Evolutionary conservation across 2,797 vertebrate species (phyloP).

Genomic region (Monodelphis domestica): DNA sequence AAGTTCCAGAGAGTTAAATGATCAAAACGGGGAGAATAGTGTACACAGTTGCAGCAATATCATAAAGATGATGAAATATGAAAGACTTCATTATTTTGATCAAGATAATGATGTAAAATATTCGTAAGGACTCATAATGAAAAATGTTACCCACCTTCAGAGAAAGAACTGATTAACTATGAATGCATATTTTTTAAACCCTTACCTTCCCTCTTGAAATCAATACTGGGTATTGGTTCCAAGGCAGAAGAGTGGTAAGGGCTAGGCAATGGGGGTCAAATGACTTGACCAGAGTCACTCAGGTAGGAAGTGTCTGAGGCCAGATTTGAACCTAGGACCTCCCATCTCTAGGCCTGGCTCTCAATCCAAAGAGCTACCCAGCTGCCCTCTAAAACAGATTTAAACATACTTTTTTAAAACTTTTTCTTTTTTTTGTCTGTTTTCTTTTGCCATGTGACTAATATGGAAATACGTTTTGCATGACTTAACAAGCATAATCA

Average conservation of each 20-base stretch:
- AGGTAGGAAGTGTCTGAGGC: no score
- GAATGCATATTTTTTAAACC: no score
- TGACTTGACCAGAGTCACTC: no score
- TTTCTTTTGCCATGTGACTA: not conserved
- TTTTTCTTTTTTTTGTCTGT: not conserved
- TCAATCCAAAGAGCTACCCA: no score
- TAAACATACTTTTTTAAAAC: not conserved
- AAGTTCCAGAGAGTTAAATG: not conserved
- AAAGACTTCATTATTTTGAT: not conserved
- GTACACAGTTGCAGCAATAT: not conserved
- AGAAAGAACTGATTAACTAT: not conserved
- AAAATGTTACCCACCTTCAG: not conserved
- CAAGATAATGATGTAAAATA: not conserved
- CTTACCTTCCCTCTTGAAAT: no score
- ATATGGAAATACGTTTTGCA: not conserved
- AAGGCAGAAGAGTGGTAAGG: no score
- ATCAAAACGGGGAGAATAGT: not conserved
- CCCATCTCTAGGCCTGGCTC: no score
- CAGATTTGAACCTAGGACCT: no score
- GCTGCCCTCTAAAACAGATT: no score
- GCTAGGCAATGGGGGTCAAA: no score
- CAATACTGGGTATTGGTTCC: no score
- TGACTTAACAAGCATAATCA: not conserved
- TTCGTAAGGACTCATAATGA: not conserved
- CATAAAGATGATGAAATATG: not conserved